Evolutionary conservation across 2,113 vertebrate genomes (phyloP), one percentile per base, ranked within the genome.

Genomic region (Macquaria australasica): DNA sequence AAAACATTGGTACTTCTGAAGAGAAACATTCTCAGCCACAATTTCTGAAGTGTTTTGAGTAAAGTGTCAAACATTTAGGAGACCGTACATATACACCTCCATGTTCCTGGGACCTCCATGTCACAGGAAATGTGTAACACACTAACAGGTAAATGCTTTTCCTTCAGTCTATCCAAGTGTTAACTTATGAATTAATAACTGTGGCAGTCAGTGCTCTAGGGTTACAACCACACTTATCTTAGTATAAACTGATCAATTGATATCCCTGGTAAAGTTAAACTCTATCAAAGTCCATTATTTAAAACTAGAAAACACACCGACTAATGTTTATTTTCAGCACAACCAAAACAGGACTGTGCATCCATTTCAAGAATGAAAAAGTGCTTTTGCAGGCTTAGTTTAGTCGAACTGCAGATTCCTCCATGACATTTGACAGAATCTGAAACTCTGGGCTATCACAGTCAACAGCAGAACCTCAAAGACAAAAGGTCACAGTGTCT

Each of bases 1-100:
- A 85, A 88, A 90, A 89, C 84, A 88, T 6, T 58, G 69, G 51
- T 81, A 43, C 79, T 48, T 78, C 56, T 88, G 51, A 79, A 77
- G 83, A 83, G 72, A 84, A 83, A 73, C 87, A 79, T 73, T 59
- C 50, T 73, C 14, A 48, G 77, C 66, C 62, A 45, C 48, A 8
- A 1, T 51, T 70, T 66, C 25, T 74, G 16, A 80, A 84, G 43
- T 63, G n/a, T 51, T 81, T 48, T 58, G 41, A 73, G 56, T 62
- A 48, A 73, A 37, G 66, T 43, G 67, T 58, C 78, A 81, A 10
- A 79, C 39, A 67, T 75, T 69, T 28, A 62, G 28, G 37, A 50
- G 20, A 71, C 9, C 2, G 0, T 31, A 37, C 63, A 58, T 28
- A 45, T 15, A 21, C 20, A 39, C 55, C 18, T 68, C 2, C n/a